A percentile compares a stretch with the other conserved stretches of the same genome.
Conservation (phyloP, 2,113 vertebrate species). For the Clarias batrachus region DNA sequence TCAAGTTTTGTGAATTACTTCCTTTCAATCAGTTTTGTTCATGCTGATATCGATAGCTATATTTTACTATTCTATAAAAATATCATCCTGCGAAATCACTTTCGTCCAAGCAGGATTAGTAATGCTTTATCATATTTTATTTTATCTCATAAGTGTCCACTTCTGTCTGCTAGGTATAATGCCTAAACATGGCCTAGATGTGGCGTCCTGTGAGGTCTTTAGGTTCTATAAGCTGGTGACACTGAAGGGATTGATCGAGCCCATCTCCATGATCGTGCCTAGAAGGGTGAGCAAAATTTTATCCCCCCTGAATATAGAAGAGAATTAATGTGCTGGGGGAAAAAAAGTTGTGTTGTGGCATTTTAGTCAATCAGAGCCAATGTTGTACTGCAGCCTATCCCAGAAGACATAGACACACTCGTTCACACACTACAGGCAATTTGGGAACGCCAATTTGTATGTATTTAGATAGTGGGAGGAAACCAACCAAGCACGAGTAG, state of each 20-base stretch:
- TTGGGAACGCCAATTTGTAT: too few species aligned
- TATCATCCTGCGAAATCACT: not conserved
- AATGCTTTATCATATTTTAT: not conserved
- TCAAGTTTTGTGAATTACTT: not conserved
- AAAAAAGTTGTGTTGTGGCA: not conserved
- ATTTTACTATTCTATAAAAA: not conserved
- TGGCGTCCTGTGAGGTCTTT: conserved; percentile 90
- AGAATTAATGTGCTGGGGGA: not conserved
- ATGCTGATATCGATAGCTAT: not conserved
- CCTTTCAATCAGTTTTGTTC: not conserved
- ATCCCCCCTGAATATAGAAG: not conserved
- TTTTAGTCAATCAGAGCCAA: not conserved
- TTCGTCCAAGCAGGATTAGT: not conserved
- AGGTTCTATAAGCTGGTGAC: conserved; percentile 97
- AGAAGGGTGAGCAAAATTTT: conserved; percentile 82
- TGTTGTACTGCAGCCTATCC: too few species aligned
- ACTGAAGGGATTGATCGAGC: conserved; percentile 92
- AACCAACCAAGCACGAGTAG: too few species aligned
- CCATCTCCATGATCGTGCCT: conserved; percentile 98
- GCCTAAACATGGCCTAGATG: conserved; percentile 95
- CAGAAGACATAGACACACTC: too few species aligned
- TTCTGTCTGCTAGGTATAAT: conserved; percentile 83
- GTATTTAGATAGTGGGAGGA: too few species aligned
- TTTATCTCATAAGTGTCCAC: not conserved
- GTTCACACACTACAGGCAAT: too few species aligned